Evolutionary conservation across 1,140 invertebrate genomes (phyloP), one percentile per base, ranked within the genome.

Genomic region (Dryas iulia): DNA sequence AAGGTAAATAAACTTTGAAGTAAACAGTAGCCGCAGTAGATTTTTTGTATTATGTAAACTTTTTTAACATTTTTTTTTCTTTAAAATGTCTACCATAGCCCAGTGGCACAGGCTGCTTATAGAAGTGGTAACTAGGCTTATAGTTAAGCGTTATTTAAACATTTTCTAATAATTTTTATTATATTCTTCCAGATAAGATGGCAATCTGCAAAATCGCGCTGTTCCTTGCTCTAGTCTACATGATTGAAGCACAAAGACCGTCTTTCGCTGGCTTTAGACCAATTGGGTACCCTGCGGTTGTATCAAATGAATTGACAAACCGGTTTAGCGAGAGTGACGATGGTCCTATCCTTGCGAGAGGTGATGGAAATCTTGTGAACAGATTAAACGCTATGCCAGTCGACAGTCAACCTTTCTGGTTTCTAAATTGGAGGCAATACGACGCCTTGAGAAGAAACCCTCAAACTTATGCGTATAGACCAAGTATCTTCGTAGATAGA

Each of bases 371-470:
- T 24, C 74, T 93, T 3, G 71, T 93, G 0, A 90, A 93, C 35
- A 78, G 91, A 26, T 79, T 94, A 0, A 84, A 93, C 14, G 67
- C 87, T 6, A 87, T 94, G 86, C 93, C 93, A 6, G 74, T 85
- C 1, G 93, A 94, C 5, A 90, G 92, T n/a, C 84, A 87, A 71
- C 94, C 94, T 0, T 94, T 94, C 69, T 94, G 93, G 93, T 92
- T 87, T 31, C 30, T 94, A 6, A 94, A 94, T 66, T 89, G 90
- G 81, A 81, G 85, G 52, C 84, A 91, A 3, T 93, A 94, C 21
- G 89, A 93, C 31, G 84, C 57, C 4, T 61, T 91, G 0, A 90
- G 91, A 21, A 82, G 74, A 14, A 86, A 86, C 28, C 86, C 83
- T n/a, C 79, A 87, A 71, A 82, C 74, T 5, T 90, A 78, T 28